Percentiles rank a stretch among this genome's conserved stretches.
Evolutionary conservation across 2,888 invertebrate genomes (phyloP).

Genomic region (Mesochorus sp.): DNA sequence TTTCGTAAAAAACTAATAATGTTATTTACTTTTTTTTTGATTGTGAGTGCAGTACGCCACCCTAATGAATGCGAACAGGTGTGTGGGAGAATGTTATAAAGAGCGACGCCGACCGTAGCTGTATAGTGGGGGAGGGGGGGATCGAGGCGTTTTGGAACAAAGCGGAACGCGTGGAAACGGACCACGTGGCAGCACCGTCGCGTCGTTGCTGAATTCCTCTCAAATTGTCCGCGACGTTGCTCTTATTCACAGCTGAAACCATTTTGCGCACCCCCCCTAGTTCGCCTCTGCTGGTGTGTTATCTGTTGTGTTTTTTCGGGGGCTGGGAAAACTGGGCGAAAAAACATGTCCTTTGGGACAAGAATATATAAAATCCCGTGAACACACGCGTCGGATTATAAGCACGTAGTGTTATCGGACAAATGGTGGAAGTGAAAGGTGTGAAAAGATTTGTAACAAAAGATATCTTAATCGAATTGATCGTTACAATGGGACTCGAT

Average conservation of each 20-base stretch:
- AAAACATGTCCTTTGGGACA: constrained; percentile 74
- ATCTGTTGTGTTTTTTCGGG: constrained; percentile 77
- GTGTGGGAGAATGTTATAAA: not conserved
- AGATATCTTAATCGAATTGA: no score
- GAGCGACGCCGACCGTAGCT: not conserved
- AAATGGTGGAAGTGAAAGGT: not conserved
- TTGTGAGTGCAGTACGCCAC: no score
- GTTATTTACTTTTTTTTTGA: no score
- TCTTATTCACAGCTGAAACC: constrained; percentile 77
- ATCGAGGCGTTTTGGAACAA: not conserved
- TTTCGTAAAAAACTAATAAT: no score
- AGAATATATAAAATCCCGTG: constrained; percentile 60
- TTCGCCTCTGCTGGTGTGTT: constrained; percentile 71
- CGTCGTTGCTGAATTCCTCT: constrained; percentile 66
- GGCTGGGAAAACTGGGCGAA: constrained; percentile 69
- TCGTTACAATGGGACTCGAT: no score
- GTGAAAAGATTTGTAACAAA: constrained; percentile 10
- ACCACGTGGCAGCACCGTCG: constrained; percentile 64
- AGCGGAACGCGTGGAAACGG: constrained; percentile 3
- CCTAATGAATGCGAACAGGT: not conserved
- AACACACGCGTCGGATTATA: no score
- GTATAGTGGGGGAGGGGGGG: not conserved
- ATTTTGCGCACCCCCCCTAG: constrained; percentile 67
- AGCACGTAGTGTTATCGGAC: no score
- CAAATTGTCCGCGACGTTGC: no score